Base-by-base conservation (phyloP, 2,113 vertebrate species). In the Spilogale gracilis region DNA sequence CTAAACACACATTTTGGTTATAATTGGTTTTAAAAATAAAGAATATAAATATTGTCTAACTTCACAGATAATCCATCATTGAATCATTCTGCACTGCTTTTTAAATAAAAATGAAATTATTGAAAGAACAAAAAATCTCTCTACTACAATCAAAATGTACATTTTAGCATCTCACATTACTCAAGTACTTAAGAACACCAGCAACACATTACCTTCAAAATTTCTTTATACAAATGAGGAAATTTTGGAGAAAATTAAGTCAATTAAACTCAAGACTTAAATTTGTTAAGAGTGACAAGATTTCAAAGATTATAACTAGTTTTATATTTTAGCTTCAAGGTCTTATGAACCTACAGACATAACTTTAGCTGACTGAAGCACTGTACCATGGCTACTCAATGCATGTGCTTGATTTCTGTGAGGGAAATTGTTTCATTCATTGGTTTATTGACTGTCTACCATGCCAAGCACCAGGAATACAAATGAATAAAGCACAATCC, bases 191-290 rank as follows among this genome's bases (percentile, higher is more conserved):
- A 74, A 54, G 25, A 88, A 60, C 93, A 82, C 45, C 45, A 83
- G 21, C 30, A 48, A 90, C 2, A 76, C 4, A 38, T 43, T 63
- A 89, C 84, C 69, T 83, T 84, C 74, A 76, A 76, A 63, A 63
- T 48, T 90, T 83, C 45, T 65, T 65, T 48, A 83, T 21, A 56
- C 27, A n/a, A 89, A 84, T 67, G 58, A 93, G 12, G 17, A 60
- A 65, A 88, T 58, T 93, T 58, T 82, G 38, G 82, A 93, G 50
- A 82, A 63, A 89, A 84, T 60, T 30, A 87, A 93, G 78, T 78
- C 91, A 69, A 32, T 83, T 69, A 79, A 89, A 84, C 23, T 32
- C 48, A 61, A 73, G 43, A 60, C 30, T 93, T 58, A 50, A 38
- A 18, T 67, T 58, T 69, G 78, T 21, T 12, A 50, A 67, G 48